Percentiles rank a stretch among this genome's conserved stretches.
These are phyloP conservation scores for Myripristis murdjan DNA, from an alignment of 2,797 vertebrate genomes.

Conservation along the genomic window DNA sequence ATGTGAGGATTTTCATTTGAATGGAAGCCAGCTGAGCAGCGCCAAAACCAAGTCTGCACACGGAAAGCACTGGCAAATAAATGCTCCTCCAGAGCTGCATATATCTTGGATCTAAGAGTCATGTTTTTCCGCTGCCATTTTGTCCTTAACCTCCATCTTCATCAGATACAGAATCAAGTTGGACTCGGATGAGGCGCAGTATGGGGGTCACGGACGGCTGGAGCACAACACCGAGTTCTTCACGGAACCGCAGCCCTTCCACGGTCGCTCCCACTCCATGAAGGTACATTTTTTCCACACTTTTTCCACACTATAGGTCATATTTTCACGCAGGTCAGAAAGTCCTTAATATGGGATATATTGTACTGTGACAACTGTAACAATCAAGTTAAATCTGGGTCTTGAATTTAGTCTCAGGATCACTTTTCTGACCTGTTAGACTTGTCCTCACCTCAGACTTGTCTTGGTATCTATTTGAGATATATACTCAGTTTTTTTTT, in stretches of 20 bases:
- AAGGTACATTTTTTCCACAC: slow-evolving; percentile 85
- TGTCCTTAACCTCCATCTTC: slow-evolving; percentile 87
- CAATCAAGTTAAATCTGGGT: too few relatives aligned
- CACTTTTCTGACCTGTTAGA: too few relatives aligned
- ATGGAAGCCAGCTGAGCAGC: slow-evolving; percentile 64
- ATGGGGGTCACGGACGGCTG: slow-evolving; percentile 95
- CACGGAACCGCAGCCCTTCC: slow-evolving; percentile 87
- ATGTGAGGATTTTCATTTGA: slow-evolving; percentile 69
- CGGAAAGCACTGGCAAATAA: slow-evolving; percentile 58
- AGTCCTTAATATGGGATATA: slow-evolving; percentile 39
- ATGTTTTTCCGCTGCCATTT: slow-evolving; percentile 57
- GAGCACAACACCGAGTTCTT: slow-evolving; percentile 94
- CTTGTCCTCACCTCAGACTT: too few relatives aligned
- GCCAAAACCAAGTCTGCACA: slow-evolving; percentile 59
- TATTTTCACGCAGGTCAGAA: slow-evolving; percentile 48
- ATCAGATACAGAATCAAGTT: slow-evolving; percentile 94
- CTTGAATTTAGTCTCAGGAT: too few relatives aligned
- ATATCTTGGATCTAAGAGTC: slow-evolving; percentile 67
- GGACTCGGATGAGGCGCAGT: slow-evolving; percentile 90
- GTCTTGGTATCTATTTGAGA: too few relatives aligned
- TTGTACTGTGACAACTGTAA: too few relatives aligned
- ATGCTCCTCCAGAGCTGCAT: slow-evolving; percentile 48
- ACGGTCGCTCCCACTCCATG: slow-evolving; percentile 88
- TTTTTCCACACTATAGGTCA: slow-evolving; percentile 51
- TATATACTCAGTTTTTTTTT: too few relatives aligned